phyloP scores from a whole-genome alignment of 2,888 invertebrate species.

The Agriopis leucophaearia region DNA sequence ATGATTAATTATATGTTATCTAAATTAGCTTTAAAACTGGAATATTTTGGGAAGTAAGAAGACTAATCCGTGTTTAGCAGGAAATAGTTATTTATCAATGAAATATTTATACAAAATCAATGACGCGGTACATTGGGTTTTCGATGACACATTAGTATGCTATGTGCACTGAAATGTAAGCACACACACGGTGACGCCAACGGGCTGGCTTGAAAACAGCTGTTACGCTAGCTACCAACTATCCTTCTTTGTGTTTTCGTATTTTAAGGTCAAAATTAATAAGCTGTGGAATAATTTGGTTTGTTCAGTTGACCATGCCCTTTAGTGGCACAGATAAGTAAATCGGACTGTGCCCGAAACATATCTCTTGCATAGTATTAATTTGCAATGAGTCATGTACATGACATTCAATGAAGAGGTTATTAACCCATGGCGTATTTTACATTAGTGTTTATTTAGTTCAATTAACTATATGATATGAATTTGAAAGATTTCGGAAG shows the following conservation, averaged over 20 bases:
- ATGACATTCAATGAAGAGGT: too few species aligned
- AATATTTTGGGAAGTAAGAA: conserved; percentile 6
- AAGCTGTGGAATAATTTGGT: too few species aligned
- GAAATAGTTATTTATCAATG: conserved; percentile 5
- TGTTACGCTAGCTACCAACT: background rate
- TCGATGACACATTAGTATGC: background rate
- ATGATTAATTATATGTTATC: background rate
- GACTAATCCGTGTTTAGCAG: conserved; percentile 3
- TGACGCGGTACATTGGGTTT: background rate
- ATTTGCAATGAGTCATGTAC: too few species aligned
- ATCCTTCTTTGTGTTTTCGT: background rate
- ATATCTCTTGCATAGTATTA: too few species aligned
- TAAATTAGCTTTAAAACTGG: conserved; percentile 3
- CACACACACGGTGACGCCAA: background rate
- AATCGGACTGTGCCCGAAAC: too few species aligned
- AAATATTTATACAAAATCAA: conserved; percentile 2
- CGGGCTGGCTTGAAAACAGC: background rate
- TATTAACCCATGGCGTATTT: too few species aligned
- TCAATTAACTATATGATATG: too few species aligned
- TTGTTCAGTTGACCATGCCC: too few species aligned
- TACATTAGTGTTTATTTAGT: too few species aligned
- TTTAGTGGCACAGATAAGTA: too few species aligned
- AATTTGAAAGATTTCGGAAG: too few species aligned
- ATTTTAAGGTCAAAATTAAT: too few species aligned
- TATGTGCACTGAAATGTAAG: background rate